phyloP scores from a whole-genome alignment of 2,113 vertebrate species.

The Centropus unirufus region DNA sequence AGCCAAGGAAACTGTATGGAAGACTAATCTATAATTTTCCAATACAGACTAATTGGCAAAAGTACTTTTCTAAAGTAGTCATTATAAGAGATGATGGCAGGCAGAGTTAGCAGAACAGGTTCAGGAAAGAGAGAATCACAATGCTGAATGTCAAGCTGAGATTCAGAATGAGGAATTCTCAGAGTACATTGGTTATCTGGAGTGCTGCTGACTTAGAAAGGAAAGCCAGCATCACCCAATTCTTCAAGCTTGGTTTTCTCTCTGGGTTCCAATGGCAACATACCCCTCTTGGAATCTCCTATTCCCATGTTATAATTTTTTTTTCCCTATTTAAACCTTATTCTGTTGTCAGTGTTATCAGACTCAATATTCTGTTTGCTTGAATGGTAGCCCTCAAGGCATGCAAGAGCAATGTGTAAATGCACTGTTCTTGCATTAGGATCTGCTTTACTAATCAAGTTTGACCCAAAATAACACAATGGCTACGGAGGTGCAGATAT shows the following conservation, averaged over 20 bases:
- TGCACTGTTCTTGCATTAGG: slow-evolving; percentile 2
- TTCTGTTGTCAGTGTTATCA: neutral
- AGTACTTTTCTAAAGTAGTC: neutral
- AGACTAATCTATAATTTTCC: neutral
- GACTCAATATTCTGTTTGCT: slow-evolving; percentile 18
- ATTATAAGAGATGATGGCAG: neutral
- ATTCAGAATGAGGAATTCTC: neutral
- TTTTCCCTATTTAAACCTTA: slow-evolving; percentile 29
- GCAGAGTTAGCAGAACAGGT: neutral
- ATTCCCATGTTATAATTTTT: neutral
- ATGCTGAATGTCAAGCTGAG: neutral
- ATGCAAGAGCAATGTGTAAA: neutral
- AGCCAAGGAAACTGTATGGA: neutral
- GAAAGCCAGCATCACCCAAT: neutral
- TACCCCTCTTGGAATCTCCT: neutral
- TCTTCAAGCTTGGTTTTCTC: neutral
- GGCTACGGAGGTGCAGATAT: neutral
- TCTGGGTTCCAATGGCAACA: neutral
- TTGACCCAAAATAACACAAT: neutral
- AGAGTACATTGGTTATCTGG: neutral
- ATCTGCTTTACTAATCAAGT: slow-evolving; percentile 30
- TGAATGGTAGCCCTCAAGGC: slow-evolving; percentile 38
- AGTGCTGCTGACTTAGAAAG: neutral
- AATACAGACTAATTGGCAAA: neutral
- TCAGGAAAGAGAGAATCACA: neutral